A percentile compares a stretch with the other conserved stretches of the same genome.
These are phyloP conservation scores for Acanthococcus lagerstroemiae DNA, from an alignment of 2,888 invertebrate species.

Conservation along the genomic window DNA sequence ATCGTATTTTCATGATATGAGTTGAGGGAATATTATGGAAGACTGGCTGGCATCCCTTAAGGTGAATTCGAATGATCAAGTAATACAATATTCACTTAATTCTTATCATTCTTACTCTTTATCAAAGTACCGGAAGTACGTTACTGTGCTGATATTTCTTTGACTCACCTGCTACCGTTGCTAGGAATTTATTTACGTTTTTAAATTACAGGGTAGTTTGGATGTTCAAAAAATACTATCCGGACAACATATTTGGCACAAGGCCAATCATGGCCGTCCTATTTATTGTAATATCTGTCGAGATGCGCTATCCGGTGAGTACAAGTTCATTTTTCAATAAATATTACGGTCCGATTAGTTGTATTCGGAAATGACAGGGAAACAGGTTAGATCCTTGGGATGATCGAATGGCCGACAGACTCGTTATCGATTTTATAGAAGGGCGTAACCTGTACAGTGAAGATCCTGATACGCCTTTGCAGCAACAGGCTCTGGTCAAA, in stretches of 20 bases:
- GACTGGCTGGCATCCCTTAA: slow-evolving; percentile 78
- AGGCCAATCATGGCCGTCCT: slow-evolving; percentile 86
- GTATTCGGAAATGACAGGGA: no score
- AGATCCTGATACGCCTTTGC: no score
- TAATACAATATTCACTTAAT: slow-evolving; percentile 33
- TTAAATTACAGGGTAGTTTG: slow-evolving; percentile 35
- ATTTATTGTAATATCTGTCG: slow-evolving; percentile 96
- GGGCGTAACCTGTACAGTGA: no score
- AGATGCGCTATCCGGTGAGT: slow-evolving; percentile 65
- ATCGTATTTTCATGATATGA: slow-evolving; percentile 17
- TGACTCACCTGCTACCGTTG: not conserved
- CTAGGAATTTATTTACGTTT: not conserved
- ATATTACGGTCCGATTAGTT: not conserved
- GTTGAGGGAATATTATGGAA: slow-evolving; percentile 54
- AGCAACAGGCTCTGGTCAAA: no score
- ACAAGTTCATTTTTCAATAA: not conserved
- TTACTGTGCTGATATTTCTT: not conserved
- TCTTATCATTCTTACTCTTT: not conserved
- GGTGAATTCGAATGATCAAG: slow-evolving; percentile 52
- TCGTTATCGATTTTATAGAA: no score
- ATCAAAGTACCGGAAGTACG: not conserved
- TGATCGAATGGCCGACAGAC: no score
- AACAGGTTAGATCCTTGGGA: no score
- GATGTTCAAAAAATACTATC: slow-evolving; percentile 57
- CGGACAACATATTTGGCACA: slow-evolving; percentile 72